A percentile compares a stretch with the other conserved stretches of the same genome.
Evolutionary conservation across 1,140 invertebrate genomes (phyloP).

Genomic region (Akabosia matsudoensis): DNA sequence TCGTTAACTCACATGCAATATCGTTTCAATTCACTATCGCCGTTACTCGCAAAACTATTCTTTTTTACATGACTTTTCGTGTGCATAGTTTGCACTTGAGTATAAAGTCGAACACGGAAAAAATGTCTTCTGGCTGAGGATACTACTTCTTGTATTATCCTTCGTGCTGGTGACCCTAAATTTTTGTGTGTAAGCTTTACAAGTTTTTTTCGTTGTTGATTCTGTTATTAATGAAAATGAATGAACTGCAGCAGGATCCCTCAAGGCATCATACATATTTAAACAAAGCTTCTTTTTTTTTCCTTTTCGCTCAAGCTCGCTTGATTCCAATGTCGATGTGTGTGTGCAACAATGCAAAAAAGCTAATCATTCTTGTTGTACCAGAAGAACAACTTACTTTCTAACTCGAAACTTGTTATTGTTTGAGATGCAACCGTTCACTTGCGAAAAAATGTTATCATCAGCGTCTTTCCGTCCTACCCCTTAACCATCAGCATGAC

Average conservation of each 20-base stretch:
- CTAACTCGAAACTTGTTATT: slow-evolving; percentile 20
- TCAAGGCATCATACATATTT: slow-evolving; percentile 21
- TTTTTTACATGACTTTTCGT: not conserved
- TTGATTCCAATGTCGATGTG: not conserved
- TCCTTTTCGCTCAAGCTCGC: not conserved
- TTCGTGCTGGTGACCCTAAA: not conserved
- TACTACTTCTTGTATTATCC: not conserved
- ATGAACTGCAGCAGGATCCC: not conserved
- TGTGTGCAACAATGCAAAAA: not conserved
- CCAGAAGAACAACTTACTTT: slow-evolving; percentile 19
- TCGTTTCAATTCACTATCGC: not conserved
- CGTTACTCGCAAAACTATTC: not conserved
- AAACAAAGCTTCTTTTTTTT: not conserved
- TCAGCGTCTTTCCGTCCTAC: not conserved
- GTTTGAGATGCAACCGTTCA: not conserved
- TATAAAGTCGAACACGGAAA: not conserved
- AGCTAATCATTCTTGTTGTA: not conserved
- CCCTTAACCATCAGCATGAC: not conserved
- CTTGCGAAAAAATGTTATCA: not conserved
- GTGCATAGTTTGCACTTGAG: not conserved
- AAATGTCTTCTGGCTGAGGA: not conserved
- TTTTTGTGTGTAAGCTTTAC: not conserved
- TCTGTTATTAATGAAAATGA: slow-evolving; percentile 6
- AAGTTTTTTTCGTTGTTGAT: too few species aligned
- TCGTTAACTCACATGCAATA: too few species aligned